A percentile compares a stretch with the other conserved stretches of the same genome.
These are phyloP conservation scores for Lophius piscatorius DNA, from an alignment of 2,113 vertebrate genomes.

Conservation along the genomic window DNA sequence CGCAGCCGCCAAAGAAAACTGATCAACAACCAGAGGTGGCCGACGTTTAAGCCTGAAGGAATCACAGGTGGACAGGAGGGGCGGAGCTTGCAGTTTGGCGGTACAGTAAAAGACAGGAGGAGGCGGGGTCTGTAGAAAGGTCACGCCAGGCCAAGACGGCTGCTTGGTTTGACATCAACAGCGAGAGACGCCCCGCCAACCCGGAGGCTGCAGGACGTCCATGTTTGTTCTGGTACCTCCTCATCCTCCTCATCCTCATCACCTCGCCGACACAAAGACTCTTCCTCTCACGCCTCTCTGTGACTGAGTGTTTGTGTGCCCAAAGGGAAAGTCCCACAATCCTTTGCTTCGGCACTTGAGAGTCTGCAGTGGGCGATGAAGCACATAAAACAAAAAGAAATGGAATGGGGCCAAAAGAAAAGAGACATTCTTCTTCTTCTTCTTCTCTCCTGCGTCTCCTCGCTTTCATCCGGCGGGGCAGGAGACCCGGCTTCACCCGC, in stretches of 20 bases:
- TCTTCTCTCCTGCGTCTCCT: background rate
- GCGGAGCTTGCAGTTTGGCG: no score
- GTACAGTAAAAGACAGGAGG: constrained; percentile 81
- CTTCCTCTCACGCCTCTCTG: background rate
- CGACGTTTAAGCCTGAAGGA: constrained; percentile 73
- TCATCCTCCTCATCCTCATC: background rate
- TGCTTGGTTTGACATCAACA: constrained; percentile 41
- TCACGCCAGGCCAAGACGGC: constrained; percentile 29
- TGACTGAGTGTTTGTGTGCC: constrained; percentile 48
- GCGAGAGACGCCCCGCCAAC: background rate
- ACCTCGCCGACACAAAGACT: background rate
- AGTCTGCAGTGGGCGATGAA: constrained; percentile 44
- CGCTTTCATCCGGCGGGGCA: constrained; percentile 35
- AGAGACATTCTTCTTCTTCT: constrained; percentile 35
- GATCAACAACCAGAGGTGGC: constrained; percentile 57
- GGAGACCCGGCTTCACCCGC: constrained; percentile 36
- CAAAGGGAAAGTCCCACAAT: constrained; percentile 59
- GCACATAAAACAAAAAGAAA: constrained; percentile 42
- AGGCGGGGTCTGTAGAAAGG: constrained; percentile 71
- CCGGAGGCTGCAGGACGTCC: background rate
- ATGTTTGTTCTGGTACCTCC: background rate
- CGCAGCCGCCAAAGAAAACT: no score
- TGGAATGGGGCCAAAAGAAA: constrained; percentile 13
- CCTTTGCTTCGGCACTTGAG: constrained; percentile 55
- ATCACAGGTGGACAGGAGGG: constrained; percentile 86